These are phyloP conservation scores for Meda fulgida DNA, from an alignment of 2,797 vertebrate genomes.

Conservation along the genomic window DNA sequence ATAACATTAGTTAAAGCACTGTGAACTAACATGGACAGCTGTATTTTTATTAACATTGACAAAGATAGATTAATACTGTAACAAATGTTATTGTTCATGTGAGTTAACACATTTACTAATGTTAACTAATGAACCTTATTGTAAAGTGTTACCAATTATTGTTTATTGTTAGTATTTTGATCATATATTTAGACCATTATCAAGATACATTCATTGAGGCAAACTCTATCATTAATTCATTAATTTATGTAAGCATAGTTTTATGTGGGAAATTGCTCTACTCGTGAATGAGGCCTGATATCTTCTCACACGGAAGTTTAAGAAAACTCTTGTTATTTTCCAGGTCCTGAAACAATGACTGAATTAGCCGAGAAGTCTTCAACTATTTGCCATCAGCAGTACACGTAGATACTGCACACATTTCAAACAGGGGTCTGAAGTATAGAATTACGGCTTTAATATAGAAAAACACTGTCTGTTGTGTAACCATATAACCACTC, in stretches of 20 bases:
- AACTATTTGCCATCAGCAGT: not conserved
- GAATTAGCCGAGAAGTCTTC: not conserved
- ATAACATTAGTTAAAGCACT: no score
- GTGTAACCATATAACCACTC: not conserved
- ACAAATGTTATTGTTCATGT: no score
- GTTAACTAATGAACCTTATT: no score
- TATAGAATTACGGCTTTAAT: not conserved
- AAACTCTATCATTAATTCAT: not conserved
- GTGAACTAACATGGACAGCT: no score
- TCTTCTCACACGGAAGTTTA: not conserved
- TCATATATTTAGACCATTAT: not conserved
- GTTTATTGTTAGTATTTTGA: not conserved
- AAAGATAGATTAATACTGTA: no score
- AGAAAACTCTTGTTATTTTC: not conserved
- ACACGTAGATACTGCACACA: not conserved
- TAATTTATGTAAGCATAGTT: not conserved
- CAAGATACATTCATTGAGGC: not conserved
- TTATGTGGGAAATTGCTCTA: not conserved
- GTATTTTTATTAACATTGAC: no score
- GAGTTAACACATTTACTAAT: no score
- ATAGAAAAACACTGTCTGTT: not conserved
- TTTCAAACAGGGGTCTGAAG: not conserved
- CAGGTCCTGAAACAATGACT: constrained; percentile 4
- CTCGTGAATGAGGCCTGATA: not conserved
- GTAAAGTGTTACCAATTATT: no score